Evolutionary conservation across 2,797 vertebrate species (phyloP).

Genomic region (Bradypodion ventrale): DNA sequence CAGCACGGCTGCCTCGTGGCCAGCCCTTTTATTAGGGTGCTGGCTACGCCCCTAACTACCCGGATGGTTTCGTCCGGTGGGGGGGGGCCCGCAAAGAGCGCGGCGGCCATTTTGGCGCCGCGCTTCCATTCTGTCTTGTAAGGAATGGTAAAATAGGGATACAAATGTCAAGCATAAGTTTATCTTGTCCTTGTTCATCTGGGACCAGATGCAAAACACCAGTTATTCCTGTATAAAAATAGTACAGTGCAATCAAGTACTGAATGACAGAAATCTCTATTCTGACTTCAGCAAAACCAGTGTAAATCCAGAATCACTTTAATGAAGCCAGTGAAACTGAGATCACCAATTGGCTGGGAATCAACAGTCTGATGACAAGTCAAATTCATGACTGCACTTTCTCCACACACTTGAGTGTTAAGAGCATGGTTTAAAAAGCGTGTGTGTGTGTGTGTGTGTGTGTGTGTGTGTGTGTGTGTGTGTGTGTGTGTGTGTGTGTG

Average conservation of each 20-base stretch:
- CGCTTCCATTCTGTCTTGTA: too few relatives aligned
- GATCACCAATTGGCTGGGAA: slow-evolving; percentile 54
- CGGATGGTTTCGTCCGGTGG: too few relatives aligned
- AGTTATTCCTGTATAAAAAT: slow-evolving; percentile 21
- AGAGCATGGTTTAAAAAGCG: slow-evolving; percentile 2
- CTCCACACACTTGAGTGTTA: slow-evolving; percentile 49
- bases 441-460: too few relatives aligned
- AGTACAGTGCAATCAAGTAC: slow-evolving; percentile 41
- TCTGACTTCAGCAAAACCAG: slow-evolving; percentile 54
- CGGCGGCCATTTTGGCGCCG: too few relatives aligned
- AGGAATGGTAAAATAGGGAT: too few relatives aligned
- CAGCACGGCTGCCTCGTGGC: too few relatives aligned
- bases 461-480: slow-evolving; percentile 52
- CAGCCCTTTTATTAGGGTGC: too few relatives aligned
- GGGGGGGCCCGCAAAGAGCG: too few relatives aligned
- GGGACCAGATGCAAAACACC: not conserved
- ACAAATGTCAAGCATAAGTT: too few relatives aligned
- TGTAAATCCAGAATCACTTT: slow-evolving; percentile 63
- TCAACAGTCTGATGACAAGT: not conserved
- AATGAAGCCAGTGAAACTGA: slow-evolving; percentile 61
- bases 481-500: too few relatives aligned
- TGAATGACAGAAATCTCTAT: slow-evolving; percentile 53
- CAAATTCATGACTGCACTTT: slow-evolving; percentile 56
- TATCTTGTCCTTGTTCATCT: not conserved
- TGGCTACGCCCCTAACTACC: too few relatives aligned